Percentiles rank a stretch among this genome's conserved stretches.
These are phyloP conservation scores for Drosophila nr. medialis DNA, from an alignment of 2,888 invertebrate species.

Conservation along the genomic window DNA sequence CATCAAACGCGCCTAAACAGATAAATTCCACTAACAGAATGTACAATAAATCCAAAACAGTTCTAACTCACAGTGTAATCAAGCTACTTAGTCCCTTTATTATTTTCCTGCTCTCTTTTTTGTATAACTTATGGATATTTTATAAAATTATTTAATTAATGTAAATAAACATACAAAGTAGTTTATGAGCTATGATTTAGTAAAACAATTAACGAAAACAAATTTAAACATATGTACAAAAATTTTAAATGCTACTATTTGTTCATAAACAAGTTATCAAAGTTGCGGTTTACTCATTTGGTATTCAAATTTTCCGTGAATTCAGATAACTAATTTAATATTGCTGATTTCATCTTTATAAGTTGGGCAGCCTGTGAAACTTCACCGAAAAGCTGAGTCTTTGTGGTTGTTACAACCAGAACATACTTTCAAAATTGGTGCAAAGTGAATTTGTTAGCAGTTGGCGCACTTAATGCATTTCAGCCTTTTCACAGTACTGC, in stretches of 20 bases:
- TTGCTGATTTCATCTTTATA: background rate
- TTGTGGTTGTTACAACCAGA: slow-evolving; percentile 29
- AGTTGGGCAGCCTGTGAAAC: background rate
- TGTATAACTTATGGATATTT: background rate
- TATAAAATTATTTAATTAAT: background rate
- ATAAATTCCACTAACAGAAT: background rate
- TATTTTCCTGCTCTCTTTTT: background rate
- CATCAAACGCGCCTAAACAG: background rate
- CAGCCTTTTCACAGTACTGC: slow-evolving; percentile 8
- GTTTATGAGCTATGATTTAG: background rate
- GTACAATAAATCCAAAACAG: background rate
- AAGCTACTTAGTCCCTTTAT: background rate
- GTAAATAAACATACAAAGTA: background rate
- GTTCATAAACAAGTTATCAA: background rate
- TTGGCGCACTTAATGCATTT: slow-evolving; percentile 43
- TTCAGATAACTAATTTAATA: background rate
- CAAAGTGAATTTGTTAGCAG: slow-evolving; percentile 65
- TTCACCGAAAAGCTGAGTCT: slow-evolving; percentile 7
- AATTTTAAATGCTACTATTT: background rate
- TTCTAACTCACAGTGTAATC: background rate
- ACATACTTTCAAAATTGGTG: slow-evolving; percentile 41
- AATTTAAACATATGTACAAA: background rate
- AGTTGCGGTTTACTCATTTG: background rate
- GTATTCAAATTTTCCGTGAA: background rate
- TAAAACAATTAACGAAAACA: background rate